Percentiles rank a stretch among this genome's conserved stretches.
phyloP scores from a whole-genome alignment of 1,140 invertebrate species.

The Drosophila yakuba region DNA sequence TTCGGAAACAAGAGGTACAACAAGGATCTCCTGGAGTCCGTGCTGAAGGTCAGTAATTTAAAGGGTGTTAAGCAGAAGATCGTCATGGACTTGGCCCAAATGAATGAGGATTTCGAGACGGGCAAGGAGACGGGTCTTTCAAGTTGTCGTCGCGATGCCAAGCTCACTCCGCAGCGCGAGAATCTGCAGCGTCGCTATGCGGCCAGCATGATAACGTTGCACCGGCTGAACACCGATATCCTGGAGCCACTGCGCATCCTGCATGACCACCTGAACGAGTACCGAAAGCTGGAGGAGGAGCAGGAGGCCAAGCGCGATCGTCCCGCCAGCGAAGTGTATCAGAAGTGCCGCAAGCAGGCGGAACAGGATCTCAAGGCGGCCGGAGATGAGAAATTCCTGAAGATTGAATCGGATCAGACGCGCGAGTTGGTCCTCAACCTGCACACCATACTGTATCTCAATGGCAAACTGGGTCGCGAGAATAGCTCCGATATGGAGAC shows the following conservation, averaged over 20 bases:
- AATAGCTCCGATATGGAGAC: slow-evolving; percentile 34
- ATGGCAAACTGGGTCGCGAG: slow-evolving; percentile 30
- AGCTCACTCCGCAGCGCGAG: slow-evolving; percentile 15
- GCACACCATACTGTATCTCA: slow-evolving; percentile 53
- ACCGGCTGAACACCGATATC: slow-evolving; percentile 48
- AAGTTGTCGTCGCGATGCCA: slow-evolving; percentile 30
- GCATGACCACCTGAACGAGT: slow-evolving; percentile 24
- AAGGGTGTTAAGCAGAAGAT: slow-evolving; percentile 27
- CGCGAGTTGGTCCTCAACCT: slow-evolving; percentile 32
- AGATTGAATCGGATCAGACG: slow-evolving; percentile 5
- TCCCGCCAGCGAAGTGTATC: slow-evolving; percentile 21
- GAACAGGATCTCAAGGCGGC: slow-evolving; percentile 43
- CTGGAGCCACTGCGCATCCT: slow-evolving; percentile 33
- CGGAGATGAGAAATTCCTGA: not conserved
- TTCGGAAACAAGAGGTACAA: not conserved
- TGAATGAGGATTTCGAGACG: slow-evolving; percentile 34
- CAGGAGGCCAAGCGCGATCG: not conserved
- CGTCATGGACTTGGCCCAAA: slow-evolving; percentile 30
- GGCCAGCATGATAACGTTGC: slow-evolving; percentile 33
- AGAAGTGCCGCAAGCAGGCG: slow-evolving; percentile 44
- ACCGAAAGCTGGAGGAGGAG: slow-evolving; percentile 3
- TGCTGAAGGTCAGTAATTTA: slow-evolving; percentile 39
- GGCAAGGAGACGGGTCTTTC: not conserved
- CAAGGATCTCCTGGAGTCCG: slow-evolving; percentile 24
- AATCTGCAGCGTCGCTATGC: slow-evolving; percentile 43